Base-by-base conservation (phyloP, 2,888 invertebrate species). In the Brachypalpus laphriformis region DNA sequence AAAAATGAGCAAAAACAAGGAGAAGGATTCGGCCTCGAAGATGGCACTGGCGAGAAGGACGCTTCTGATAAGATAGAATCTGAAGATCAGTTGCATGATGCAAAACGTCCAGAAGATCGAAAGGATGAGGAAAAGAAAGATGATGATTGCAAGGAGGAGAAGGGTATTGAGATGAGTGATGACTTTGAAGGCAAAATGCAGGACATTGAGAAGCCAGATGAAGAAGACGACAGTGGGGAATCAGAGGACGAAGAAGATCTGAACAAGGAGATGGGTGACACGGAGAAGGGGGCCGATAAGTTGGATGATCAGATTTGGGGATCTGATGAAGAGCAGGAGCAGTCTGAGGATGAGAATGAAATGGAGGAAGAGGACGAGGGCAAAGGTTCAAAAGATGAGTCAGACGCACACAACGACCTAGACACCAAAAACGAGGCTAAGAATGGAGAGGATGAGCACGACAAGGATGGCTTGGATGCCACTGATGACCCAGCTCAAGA, bases 191-290 rank as follows among this genome's bases (percentile, higher is more conserved):
- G 92, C 42, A 90, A 90, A 87, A 89, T 90, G 89, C 91, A 92
- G 87, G 95, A 98, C 89, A 92, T 96, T 14, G 96, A 96, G 2
- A 94, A 95, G 85, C 94, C 90, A 0, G 90, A 95, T 70, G 93
- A 92, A 18, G 93, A 94, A n/a, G 93, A 94, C 63, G 90, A 91
- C 92, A 94, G 94, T 0, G 94, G 95, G 3, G 94, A 95, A 20
- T 94, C 94, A 0, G 93, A 95, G 11, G 94, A 96, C 11, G 94
- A 96, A 83, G 96, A 97, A 18, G 96, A 99, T 87, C 93, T 96
- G 2, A 98, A 99, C 87, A 98, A 99, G 90, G 96, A 99, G 93
- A 98, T 99, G 97, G 99, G 98, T 20, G 98, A 99, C 76, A 97
- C 97, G 0, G 97, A 96, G 86, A 95, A 96, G 89, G 95, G 94